phyloP scores from a whole-genome alignment of 2,113 vertebrate genomes.

The Odontophorus gujanensis region DNA sequence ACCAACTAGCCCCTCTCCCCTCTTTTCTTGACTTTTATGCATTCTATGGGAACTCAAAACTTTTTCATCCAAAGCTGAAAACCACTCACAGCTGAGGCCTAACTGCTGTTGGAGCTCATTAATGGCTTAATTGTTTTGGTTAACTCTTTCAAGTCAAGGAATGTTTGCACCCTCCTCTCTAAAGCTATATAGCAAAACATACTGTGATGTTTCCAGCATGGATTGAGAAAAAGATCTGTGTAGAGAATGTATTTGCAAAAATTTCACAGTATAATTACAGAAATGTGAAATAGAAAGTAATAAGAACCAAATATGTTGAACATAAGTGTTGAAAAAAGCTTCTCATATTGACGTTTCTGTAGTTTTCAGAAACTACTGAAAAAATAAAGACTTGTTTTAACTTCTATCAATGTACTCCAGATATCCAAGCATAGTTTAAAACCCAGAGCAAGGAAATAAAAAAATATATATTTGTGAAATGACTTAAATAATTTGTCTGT shows the following conservation, averaged over 20 bases:
- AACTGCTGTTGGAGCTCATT: not conserved
- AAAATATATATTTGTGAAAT: not conserved
- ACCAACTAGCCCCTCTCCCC: not conserved
- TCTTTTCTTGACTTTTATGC: not conserved
- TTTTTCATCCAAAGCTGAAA: not conserved
- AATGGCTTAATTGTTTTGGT: not conserved
- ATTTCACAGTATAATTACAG: not conserved
- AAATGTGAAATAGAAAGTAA: not conserved
- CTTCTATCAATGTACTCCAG: not conserved
- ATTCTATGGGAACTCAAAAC: not conserved
- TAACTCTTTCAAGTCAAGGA: not conserved
- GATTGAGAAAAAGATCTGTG: not conserved
- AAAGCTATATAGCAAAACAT: not conserved
- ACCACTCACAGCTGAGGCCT: not conserved
- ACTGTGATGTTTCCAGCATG: not conserved
- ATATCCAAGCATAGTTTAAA: not conserved
- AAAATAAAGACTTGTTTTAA: not conserved
- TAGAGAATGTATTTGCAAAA: not conserved
- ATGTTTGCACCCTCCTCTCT: not conserved
- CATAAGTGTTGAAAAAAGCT: rapidly evolving
- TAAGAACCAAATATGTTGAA: not conserved
- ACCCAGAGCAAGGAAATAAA: not conserved
- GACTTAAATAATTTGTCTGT: not conserved
- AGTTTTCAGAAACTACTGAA: not conserved
- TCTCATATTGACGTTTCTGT: not conserved